Percentiles rank a stretch among this genome's conserved stretches.
Conservation (phyloP, 2,797 vertebrate genomes). For the Bovichtus variegatus region DNA sequence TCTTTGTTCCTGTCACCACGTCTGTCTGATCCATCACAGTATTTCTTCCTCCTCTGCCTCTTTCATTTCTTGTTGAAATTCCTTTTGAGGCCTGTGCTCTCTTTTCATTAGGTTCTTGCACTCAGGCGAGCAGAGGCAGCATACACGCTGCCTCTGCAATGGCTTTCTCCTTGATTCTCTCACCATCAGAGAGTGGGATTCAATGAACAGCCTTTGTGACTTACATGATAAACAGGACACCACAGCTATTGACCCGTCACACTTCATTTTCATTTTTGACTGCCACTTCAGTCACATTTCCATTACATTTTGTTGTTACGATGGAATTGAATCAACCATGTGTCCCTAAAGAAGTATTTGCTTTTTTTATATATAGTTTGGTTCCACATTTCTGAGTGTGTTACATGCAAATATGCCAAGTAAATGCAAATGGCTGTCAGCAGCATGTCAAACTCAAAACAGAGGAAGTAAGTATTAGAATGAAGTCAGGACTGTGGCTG, state of each 20-base stretch:
- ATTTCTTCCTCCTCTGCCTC: conserved; percentile 1
- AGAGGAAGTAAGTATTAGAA: background rate
- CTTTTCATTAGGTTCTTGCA: conserved; percentile 19
- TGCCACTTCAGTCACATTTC: background rate
- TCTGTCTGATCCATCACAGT: conserved; percentile 35
- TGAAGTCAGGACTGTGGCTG: background rate
- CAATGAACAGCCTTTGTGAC: background rate
- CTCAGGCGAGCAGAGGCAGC: background rate
- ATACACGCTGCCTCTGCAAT: background rate
- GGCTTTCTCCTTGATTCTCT: background rate
- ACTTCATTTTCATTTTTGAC: background rate
- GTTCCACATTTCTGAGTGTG: background rate
- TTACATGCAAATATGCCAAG: background rate
- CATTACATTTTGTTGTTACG: background rate
- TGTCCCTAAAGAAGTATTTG: background rate
- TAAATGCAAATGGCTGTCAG: background rate
- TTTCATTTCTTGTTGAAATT: conserved; percentile 34
- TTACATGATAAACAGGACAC: background rate
- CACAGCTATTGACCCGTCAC: background rate
- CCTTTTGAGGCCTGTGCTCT: conserved; percentile 32
- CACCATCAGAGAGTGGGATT: conserved; percentile 17
- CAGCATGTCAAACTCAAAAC: background rate
- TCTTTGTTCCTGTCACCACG: conserved; percentile 30
- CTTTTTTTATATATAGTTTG: background rate
- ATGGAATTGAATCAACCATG: background rate